Evolutionary conservation across 2,113 vertebrate genomes (phyloP).

Genomic region (Glareola pratincola): DNA sequence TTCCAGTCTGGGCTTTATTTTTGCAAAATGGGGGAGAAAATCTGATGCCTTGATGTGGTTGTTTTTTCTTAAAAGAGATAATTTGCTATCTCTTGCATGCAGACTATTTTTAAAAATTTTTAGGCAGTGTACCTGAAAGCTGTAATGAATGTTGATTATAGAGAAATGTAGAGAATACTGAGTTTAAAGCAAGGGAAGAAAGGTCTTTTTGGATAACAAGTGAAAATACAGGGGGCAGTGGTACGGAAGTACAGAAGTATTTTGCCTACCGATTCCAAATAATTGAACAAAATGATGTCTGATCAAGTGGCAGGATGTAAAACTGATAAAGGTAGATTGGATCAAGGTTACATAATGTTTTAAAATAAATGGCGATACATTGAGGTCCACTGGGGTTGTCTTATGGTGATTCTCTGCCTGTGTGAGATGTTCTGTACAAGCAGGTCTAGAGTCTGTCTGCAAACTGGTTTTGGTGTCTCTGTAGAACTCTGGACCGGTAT

Average conservation of each 20-base stretch:
- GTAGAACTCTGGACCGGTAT: background rate
- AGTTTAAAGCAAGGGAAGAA: background rate
- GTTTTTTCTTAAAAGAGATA: background rate
- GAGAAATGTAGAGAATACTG: background rate
- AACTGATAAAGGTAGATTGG: background rate
- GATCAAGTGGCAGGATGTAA: background rate
- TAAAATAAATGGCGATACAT: background rate
- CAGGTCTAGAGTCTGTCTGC: background rate
- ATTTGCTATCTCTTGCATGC: background rate
- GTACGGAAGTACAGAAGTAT: background rate
- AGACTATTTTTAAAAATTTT: background rate
- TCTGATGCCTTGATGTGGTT: background rate
- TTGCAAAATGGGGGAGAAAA: background rate
- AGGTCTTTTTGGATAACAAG: background rate
- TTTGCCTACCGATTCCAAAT: background rate
- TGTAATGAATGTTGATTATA: background rate
- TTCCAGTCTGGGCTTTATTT: background rate
- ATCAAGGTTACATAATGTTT: background rate
- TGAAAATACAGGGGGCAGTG: background rate
- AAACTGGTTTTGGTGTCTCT: background rate
- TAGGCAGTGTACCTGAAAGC: background rate
- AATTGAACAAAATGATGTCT: background rate
- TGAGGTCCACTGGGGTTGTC: background rate
- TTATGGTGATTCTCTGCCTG: background rate
- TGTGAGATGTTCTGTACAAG: rapidly evolving